phyloP scores from a whole-genome alignment of 2,888 invertebrate species.

The Rugalucina vietnamica region DNA sequence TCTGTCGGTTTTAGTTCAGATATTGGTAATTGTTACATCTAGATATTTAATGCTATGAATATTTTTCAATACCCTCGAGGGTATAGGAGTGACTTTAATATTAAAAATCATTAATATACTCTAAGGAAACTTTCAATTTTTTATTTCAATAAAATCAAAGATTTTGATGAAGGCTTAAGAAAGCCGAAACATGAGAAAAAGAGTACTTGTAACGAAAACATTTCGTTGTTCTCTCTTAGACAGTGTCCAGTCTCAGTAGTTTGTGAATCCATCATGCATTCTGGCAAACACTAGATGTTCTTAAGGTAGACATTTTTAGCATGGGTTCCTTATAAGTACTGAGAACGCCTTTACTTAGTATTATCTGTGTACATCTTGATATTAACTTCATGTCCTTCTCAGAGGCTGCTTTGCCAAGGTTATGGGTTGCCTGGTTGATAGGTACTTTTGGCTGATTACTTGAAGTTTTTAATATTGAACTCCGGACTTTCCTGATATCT shows the following conservation, averaged over 20 bases:
- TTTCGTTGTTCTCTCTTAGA: conserved; percentile 26
- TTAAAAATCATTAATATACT: too few species aligned
- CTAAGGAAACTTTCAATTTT: too few species aligned
- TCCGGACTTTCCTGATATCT: conserved; percentile 12
- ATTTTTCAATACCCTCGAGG: too few species aligned
- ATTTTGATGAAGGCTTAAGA: too few species aligned
- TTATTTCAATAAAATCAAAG: too few species aligned
- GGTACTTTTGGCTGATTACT: background rate
- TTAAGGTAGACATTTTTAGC: conserved; percentile 33
- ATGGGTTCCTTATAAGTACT: background rate
- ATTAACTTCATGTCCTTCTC: background rate
- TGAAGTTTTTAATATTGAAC: background rate
- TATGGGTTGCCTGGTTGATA: background rate
- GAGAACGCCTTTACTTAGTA: background rate
- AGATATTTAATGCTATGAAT: too few species aligned
- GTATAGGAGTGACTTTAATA: too few species aligned
- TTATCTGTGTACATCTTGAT: conserved; percentile 1
- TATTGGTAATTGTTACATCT: too few species aligned
- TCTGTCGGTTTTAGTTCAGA: too few species aligned
- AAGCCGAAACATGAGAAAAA: too few species aligned
- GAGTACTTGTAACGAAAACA: too few species aligned
- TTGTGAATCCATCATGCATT: conserved; percentile 25
- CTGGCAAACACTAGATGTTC: background rate
- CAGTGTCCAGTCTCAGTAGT: conserved; percentile 17
- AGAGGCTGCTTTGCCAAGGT: background rate